Conservation (phyloP, 2,888 invertebrate genomes). For the Caradrina kadenii region DNA sequence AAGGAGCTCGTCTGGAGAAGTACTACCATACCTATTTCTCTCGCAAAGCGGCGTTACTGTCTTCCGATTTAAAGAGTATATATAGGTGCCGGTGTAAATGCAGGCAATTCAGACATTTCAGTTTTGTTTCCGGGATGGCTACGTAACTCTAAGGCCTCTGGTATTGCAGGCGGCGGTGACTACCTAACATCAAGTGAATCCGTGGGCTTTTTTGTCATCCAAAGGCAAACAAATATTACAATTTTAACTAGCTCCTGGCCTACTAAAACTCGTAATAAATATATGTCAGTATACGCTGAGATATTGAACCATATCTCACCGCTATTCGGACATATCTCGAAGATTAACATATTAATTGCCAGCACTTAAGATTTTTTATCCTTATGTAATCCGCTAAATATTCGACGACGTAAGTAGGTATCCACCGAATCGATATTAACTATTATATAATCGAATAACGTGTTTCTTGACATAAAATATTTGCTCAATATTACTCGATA, state of each 20-base stretch:
- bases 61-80: no score
- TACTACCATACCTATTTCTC: no score
- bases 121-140: no score
- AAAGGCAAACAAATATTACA: not conserved
- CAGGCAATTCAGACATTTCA: no score
- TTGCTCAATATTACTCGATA: conserved; percentile 17
- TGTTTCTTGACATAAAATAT: conserved; percentile 51
- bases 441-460: conserved; percentile 41
- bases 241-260: conserved; percentile 50
- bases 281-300: conserved; percentile 63
- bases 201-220: no score
- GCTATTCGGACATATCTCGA: conserved; percentile 68
- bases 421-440: conserved; percentile 4
- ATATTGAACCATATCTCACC: conserved; percentile 71
- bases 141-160: no score
- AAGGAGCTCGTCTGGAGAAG: no score
- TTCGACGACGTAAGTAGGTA: conserved; percentile 28
- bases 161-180: no score
- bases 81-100: no score
- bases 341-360: conserved; percentile 75
- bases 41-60: no score
- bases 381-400: conserved; percentile 61
- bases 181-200: no score
- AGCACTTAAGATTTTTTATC: conserved; percentile 65
- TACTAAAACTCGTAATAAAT: conserved; percentile 61